These are phyloP conservation scores for Rhopilema esculentum DNA, from an alignment of 30 jellyfish, hydroid and myxozoan species.

Conservation along the genomic window DNA sequence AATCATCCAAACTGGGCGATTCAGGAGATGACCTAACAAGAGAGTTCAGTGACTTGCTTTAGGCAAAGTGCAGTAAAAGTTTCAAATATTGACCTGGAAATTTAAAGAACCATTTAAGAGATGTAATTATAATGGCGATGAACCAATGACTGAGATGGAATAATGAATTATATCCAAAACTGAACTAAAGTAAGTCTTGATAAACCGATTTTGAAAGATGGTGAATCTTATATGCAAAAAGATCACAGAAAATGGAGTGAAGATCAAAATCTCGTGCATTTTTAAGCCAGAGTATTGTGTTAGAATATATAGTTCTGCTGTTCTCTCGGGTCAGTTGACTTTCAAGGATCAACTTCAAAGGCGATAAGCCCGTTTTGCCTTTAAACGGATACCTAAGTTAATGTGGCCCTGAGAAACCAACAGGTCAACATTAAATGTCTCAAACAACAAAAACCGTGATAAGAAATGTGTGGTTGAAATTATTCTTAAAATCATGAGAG, in stretches of 20 bases:
- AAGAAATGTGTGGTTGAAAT: slow-evolving; percentile 14
- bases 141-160: not conserved
- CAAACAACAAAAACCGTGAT: not conserved
- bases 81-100: not conserved
- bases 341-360: slow-evolving; percentile 27
- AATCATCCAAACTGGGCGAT: not conserved
- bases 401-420: slow-evolving; percentile 8
- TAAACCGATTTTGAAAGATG: not conserved
- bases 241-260: not conserved
- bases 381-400: slow-evolving; percentile 33
- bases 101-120: not conserved
- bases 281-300: not conserved
- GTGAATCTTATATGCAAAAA: not conserved
- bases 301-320: slow-evolving; percentile 6
- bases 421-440: slow-evolving; percentile 47
- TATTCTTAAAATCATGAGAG: not conserved
- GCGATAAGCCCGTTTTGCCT: slow-evolving; percentile 36
- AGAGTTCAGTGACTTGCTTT: not conserved
- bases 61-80: not conserved
- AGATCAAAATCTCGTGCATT: not conserved
- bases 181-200: not conserved
- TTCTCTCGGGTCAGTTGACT: slow-evolving; percentile 63
- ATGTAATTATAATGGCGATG: too few species aligned
- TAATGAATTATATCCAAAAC: not conserved
- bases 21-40: not conserved